A percentile compares a stretch with the other conserved stretches of the same genome.
Conservation (phyloP, 2,797 vertebrate genomes). For the Gobionotothen gibberifrons region DNA sequence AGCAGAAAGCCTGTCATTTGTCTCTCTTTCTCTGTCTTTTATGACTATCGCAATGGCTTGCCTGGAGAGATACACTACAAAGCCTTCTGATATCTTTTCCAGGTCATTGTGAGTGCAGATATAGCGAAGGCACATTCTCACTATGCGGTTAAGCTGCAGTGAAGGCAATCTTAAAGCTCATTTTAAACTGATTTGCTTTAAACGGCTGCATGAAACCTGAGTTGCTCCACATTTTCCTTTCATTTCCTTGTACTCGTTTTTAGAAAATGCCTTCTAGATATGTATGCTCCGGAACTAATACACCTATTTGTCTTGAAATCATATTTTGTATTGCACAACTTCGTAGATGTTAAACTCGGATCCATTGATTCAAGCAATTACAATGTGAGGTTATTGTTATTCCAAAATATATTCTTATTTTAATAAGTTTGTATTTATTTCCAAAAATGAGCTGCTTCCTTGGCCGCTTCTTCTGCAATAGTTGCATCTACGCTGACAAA, state of each 20-base stretch:
- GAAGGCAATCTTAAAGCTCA: constrained; percentile 23
- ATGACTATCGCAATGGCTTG: constrained; percentile 61
- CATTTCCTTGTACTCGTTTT: neutral
- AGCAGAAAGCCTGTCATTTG: constrained; percentile 73
- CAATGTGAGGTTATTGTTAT: neutral
- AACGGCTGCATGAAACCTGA: constrained; percentile 29
- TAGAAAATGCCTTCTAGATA: neutral
- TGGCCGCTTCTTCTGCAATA: neutral
- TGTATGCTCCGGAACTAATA: neutral
- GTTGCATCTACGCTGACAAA: constrained; percentile 9
- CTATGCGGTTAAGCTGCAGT: constrained; percentile 42
- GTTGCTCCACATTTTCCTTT: constrained; percentile 8
- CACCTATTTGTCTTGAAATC: neutral
- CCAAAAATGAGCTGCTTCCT: neutral
- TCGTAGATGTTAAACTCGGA: neutral
- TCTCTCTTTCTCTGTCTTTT: constrained; percentile 69
- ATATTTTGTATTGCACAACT: neutral
- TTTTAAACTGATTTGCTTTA: constrained; percentile 55
- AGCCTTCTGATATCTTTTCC: constrained; percentile 54
- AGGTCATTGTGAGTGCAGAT: constrained; percentile 56
- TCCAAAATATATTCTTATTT: neutral
- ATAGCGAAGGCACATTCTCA: constrained; percentile 61
- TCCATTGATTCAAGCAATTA: neutral
- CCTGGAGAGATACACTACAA: constrained; percentile 55
- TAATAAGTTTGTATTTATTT: neutral